A percentile compares a stretch with the other conserved stretches of the same genome.
Conservation (phyloP, 2,797 vertebrate genomes). For the Sebastiscus tertius region DNA sequence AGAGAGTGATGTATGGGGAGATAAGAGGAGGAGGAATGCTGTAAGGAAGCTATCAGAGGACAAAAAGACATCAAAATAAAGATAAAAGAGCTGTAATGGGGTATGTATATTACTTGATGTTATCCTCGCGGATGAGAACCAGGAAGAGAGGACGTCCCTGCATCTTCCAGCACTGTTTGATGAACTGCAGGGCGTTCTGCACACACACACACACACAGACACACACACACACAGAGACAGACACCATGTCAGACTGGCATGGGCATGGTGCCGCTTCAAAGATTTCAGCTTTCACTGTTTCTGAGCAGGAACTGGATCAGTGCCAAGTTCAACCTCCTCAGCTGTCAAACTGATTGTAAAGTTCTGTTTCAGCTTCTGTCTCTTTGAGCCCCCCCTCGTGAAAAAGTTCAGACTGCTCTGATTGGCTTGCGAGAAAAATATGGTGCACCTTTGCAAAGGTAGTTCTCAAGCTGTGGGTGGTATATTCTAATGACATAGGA, state of each 20-base stretch:
- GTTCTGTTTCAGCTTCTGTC: not conserved
- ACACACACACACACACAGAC: constrained; percentile 37
- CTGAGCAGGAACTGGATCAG: constrained; percentile 3
- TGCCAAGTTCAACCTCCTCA: not conserved
- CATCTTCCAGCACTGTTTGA: constrained; percentile 99
- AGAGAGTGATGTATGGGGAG: constrained; percentile 20
- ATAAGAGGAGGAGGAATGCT: not conserved
- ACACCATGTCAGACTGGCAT: not conserved
- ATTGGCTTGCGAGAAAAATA: not conserved
- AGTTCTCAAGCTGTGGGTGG: not conserved
- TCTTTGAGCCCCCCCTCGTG: not conserved
- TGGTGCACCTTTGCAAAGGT: not conserved
- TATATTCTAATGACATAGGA: not conserved
- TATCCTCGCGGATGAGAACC: constrained; percentile 96
- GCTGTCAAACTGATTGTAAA: not conserved
- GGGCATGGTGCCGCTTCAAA: not conserved
- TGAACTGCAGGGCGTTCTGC: constrained; percentile 97
- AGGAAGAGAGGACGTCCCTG: constrained; percentile 94
- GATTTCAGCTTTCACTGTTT: not conserved
- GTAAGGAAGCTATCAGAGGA: constrained; percentile 27
- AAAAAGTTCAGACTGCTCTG: not conserved
- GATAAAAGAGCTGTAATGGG: constrained; percentile 24
- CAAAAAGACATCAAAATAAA: constrained; percentile 1
- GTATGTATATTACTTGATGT: constrained; percentile 89
- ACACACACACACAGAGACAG: constrained; percentile 30